These are phyloP conservation scores for Neomorphus geoffroyi DNA, from an alignment of 2,797 vertebrate species.

Conservation along the genomic window DNA sequence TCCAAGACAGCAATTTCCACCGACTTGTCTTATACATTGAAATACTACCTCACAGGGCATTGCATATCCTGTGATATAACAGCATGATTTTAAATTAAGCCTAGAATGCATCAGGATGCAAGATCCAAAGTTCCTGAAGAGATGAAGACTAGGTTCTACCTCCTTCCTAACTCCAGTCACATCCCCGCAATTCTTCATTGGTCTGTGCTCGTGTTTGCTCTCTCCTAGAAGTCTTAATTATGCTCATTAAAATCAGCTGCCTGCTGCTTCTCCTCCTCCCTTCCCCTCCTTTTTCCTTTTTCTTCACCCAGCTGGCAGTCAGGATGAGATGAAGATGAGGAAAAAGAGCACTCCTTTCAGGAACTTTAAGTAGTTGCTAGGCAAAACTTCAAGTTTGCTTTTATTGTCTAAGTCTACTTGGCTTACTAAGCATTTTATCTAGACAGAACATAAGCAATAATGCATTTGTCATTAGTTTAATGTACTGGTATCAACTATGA, in stretches of 20 bases:
- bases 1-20: neutral
- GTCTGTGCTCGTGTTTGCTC: neutral
- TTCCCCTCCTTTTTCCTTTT: neutral
- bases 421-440: neutral
- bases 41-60: neutral
- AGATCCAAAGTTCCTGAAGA: neutral
- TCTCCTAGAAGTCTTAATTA: neutral
- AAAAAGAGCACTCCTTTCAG: neutral
- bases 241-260: neutral
- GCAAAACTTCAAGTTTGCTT: neutral
- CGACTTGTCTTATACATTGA: neutral
- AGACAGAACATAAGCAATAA: neutral
- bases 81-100: neutral
- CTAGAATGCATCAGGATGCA: neutral
- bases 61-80: neutral
- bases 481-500: neutral
- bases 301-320: neutral
- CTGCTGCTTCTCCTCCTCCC: neutral
- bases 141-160: neutral
- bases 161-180: neutral
- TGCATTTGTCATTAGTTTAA: neutral
- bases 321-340: neutral
- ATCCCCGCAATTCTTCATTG: neutral
- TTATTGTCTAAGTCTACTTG: neutral
- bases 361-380: neutral